Conservation (phyloP, 1,140 invertebrate species). For the Portunus trituberculatus region DNA sequence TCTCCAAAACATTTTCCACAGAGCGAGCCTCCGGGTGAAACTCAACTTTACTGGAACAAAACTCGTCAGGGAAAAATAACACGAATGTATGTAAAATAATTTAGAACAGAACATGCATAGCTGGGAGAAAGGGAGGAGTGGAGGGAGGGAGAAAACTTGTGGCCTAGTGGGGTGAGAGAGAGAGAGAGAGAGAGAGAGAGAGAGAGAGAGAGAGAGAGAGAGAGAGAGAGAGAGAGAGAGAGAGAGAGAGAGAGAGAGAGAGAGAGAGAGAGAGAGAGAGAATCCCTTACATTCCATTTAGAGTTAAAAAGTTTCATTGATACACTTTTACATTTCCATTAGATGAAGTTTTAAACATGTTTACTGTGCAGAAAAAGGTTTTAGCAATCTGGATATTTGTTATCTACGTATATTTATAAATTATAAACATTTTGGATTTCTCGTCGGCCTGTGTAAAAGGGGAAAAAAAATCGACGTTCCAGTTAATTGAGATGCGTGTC, state of each 20-base stretch:
- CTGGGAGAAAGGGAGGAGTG: neutral
- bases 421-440: neutral
- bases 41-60: conserved; percentile 22
- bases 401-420: neutral
- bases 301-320: neutral
- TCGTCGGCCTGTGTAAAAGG: neutral
- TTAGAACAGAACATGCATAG: conserved; percentile 3
- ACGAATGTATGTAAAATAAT: conserved; percentile 24
- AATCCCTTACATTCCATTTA: neutral
- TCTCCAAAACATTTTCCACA: neutral
- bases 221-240: neutral
- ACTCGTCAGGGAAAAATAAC: neutral
- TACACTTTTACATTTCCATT: neutral
- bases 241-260: conserved; percentile 16
- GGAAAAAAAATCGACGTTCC: neutral
- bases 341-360: neutral
- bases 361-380: neutral
- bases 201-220: conserved; percentile 17
- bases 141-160: neutral
- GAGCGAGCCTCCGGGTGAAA: neutral
- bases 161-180: neutral
- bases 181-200: neutral
- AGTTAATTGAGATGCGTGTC: neutral
- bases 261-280: conserved; percentile 9
- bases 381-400: neutral